Percentiles rank a stretch among this genome's conserved stretches.
These are phyloP conservation scores for Oreochromis mossambicus DNA, from an alignment of 2,797 vertebrate species.

Conservation along the genomic window DNA sequence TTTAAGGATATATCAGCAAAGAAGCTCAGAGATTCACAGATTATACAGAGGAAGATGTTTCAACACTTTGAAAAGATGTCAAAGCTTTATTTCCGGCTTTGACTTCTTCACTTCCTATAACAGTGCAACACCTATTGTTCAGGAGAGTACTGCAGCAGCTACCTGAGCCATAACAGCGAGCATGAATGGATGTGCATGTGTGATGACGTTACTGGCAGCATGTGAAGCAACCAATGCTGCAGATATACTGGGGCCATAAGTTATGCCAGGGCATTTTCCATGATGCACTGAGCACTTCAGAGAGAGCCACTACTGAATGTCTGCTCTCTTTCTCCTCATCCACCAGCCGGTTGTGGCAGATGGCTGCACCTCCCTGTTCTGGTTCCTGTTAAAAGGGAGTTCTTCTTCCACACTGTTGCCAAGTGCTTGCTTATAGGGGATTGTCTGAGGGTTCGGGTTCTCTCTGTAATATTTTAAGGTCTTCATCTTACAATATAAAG, in stretches of 20 bases:
- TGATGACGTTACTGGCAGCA: not conserved
- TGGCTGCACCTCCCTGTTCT: not conserved
- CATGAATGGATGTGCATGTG: not conserved
- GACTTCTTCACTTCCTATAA: not conserved
- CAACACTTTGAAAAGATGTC: not conserved
- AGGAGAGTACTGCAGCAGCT: not conserved
- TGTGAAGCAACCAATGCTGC: not conserved
- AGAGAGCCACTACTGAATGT: not conserved
- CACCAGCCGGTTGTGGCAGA: not conserved
- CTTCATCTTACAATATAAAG: not conserved
- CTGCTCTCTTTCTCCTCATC: not conserved
- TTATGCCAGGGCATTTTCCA: not conserved
- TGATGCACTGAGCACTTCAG: not conserved
- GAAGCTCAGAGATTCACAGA: not conserved
- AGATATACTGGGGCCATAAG: not conserved
- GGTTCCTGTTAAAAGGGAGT: not conserved
- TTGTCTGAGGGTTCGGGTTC: not conserved
- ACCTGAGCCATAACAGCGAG: not conserved
- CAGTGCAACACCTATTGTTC: not conserved
- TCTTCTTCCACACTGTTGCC: not conserved
- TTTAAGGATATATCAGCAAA: not conserved
- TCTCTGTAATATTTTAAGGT: not conserved
- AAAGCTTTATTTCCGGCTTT: not conserved
- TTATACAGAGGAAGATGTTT: not conserved
- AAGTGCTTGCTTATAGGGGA: not conserved